Percentiles rank a stretch among this genome's conserved stretches.
phyloP scores from a whole-genome alignment of 2,888 invertebrate species.

The Leptopterna dolabrata region DNA sequence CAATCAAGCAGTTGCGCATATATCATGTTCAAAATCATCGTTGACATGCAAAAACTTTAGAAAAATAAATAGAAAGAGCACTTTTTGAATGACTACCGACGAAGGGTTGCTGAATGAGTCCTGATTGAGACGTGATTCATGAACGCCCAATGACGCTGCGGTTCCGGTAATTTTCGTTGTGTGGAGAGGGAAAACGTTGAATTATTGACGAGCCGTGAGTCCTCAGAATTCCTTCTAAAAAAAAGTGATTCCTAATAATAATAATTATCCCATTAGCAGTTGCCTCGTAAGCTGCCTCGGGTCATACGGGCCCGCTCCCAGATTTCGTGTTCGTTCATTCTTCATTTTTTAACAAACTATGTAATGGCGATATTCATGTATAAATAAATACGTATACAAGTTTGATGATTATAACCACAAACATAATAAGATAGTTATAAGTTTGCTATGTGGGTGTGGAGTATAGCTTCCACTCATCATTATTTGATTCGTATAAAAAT shows the following conservation, averaged over 20 bases:
- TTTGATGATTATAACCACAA: no score
- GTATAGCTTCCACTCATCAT: no score
- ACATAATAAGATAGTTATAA: no score
- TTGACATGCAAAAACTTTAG: background rate
- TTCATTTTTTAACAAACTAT: no score
- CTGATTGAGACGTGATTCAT: constrained; percentile 25
- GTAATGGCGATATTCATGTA: no score
- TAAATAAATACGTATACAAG: no score
- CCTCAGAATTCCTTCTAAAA: background rate
- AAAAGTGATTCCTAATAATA: background rate
- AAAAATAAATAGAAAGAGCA: background rate
- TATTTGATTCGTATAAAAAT: no score
- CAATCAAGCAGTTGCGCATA: background rate
- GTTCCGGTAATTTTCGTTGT: background rate
- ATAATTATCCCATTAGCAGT: background rate
- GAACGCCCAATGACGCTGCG: background rate
- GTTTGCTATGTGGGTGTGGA: no score
- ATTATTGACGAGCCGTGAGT: constrained; percentile 30
- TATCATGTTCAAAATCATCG: background rate
- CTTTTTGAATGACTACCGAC: background rate
- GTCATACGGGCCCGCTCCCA: no score
- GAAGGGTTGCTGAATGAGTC: constrained; percentile 20
- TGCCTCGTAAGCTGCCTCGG: background rate
- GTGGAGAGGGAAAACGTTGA: background rate
- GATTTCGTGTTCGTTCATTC: no score